Conservation (phyloP, 2,113 vertebrate species). For the Chaetops frenatus region DNA sequence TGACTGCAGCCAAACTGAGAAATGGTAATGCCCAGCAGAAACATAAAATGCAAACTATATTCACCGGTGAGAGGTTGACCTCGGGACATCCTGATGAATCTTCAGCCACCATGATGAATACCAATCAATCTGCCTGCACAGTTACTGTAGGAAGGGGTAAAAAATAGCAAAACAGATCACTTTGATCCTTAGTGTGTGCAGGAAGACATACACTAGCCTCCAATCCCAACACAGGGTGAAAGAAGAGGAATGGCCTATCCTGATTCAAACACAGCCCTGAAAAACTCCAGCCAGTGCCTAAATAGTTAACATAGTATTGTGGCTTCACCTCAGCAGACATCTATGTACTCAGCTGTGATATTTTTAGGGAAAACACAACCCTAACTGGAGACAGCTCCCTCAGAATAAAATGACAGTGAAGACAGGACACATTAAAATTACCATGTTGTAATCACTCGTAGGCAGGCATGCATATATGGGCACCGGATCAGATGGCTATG, state of each 20-base stretch:
- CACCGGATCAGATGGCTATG: not conserved
- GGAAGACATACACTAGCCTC: not conserved
- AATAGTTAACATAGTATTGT: not conserved
- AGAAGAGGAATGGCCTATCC: not conserved
- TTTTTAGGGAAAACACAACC: not conserved
- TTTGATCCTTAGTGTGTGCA: not conserved
- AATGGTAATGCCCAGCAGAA: not conserved
- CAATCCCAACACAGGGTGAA: fast-evolving
- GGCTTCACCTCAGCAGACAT: not conserved
- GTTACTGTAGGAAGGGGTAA: not conserved
- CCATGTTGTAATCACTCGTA: not conserved
- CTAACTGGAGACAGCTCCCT: not conserved
- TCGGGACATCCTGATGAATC: fast-evolving
- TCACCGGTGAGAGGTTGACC: not conserved
- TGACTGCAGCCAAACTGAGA: not conserved
- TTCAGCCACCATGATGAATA: not conserved
- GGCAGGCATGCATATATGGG: not conserved
- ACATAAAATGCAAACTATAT: not conserved
- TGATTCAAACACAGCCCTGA: not conserved
- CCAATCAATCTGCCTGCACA: not conserved
- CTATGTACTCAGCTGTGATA: not conserved
- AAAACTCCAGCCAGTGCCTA: not conserved
- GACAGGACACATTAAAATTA: not conserved
- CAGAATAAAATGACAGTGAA: not conserved
- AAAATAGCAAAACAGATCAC: not conserved